Base-by-base conservation (phyloP, 1,140 invertebrate genomes). In the Formica exsecta region DNA sequence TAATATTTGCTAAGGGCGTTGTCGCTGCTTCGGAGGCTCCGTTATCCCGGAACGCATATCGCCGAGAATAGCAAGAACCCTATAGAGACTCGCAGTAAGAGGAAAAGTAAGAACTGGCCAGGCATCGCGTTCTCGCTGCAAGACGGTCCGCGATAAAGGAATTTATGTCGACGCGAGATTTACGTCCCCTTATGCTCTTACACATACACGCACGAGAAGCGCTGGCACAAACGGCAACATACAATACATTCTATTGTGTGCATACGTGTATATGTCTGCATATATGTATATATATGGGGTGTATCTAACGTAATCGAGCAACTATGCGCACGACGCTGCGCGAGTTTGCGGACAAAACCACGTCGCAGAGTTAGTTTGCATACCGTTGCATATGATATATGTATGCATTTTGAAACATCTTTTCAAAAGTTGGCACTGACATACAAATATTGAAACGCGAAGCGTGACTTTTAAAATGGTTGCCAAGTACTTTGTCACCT, bases 101-200 rank as follows among this genome's bases (percentile, higher is more conserved):
- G 84, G 66, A 91, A 88, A 89, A 90, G 86, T 74, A 86, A 88
- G 87, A 90, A 89, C 89, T 66, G 65, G 70, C 59, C 65, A 36
- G 38, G 54, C 41, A 73, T 57, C 48, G 74, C 64, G 79, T 70
- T 70, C 75, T 41, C 68, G 64, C 29, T 64, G 76, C 89, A 83
- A 88, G 90, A 91, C 90, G 87, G 57, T 54, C 87, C 66, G 86
- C 88, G 92, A 93, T 93, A 93, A 93, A 93, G 86, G 91, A 93
- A 93, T 93, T 93, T 93, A 92, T 91, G 92, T 91, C 87, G 89
- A 88, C 79, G 85, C 74, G 80, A 92, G 92, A 93, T 93, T 93
- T 92, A 92, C 90, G 90, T 91, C 71, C 85, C 70, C 65, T 89
- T 88, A 86, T 86, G 86, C 90, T 89, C 89, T 84, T 89, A 91